These are phyloP conservation scores for Temnothorax ravouxi DNA, from an alignment of 2,888 invertebrate species.

Conservation along the genomic window DNA sequence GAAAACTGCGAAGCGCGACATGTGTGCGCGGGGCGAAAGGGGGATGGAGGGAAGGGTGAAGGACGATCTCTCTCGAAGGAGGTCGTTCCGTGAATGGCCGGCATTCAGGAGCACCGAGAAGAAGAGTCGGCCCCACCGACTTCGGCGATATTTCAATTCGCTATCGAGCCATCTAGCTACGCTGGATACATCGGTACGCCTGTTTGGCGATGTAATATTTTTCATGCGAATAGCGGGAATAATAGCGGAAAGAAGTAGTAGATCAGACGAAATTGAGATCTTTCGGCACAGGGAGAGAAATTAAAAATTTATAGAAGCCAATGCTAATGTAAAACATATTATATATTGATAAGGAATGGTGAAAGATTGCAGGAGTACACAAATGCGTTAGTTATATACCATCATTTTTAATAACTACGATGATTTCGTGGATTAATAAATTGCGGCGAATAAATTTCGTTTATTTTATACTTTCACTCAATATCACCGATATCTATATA, in stretches of 20 bases:
- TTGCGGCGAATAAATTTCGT: neutral
- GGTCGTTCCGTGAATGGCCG: conserved; percentile 72
- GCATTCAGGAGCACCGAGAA: conserved; percentile 71
- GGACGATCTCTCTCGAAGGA: conserved; percentile 49
- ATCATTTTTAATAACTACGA: neutral
- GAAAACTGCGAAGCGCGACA: conserved; percentile 38
- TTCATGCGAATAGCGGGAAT: conserved; percentile 13
- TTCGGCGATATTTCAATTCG: conserved; percentile 52
- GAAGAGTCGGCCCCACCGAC: conserved; percentile 56
- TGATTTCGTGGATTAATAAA: neutral
- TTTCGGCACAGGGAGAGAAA: neutral
- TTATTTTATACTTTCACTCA: neutral
- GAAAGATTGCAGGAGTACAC: neutral
- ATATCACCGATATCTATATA: neutral
- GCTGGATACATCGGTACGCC: conserved; percentile 34
- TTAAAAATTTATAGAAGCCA: neutral
- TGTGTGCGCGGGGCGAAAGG: conserved; percentile 5
- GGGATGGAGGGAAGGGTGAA: conserved; percentile 39
- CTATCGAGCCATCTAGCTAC: conserved; percentile 30
- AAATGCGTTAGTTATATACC: neutral
- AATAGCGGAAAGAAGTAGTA: conserved; percentile 12
- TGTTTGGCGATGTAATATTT: conserved; percentile 46
- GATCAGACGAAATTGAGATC: conserved; percentile 20
- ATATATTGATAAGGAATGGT: neutral
- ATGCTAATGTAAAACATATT: neutral